Base-by-base conservation (phyloP, 1,140 invertebrate species). In the Camponotus vicinus region DNA sequence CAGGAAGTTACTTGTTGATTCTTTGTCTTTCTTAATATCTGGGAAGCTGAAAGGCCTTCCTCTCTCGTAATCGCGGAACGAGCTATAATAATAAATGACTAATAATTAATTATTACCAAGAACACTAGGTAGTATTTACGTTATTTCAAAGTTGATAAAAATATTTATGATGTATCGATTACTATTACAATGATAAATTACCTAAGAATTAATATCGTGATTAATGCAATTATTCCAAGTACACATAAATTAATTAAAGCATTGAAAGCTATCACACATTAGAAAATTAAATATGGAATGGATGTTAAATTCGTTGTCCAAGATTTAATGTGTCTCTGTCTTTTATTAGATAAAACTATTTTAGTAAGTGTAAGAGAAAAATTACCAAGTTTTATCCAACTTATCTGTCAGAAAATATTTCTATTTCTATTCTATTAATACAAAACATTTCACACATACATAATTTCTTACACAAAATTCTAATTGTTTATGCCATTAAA, bases 1-100 rank as follows among this genome's bases (percentile, higher is more conserved):
- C 40, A 63, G 69, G 79, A 83, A 83, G 69, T 83, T 83, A 71
- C 79, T 37, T 73, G 69, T n/a, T 57, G 40, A 83, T 75, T 75
- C 69, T 73, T 83, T 83, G 79, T 83, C 79, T 75, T 61, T 83
- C 79, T 75, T 67, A 63, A 83, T 73, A 34, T 21, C 27, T 52
- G 5, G 15, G 13, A 63, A 32, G 55, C 32, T 82, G 55, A 15
- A 45, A 82, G 77, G 5, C 18, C 18, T 42, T 21, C 34, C 40
- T 42, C 32, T 18, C 13, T 32, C 45, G 34, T 42, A 5, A 7
- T 32, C 27, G 45, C 21, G n/a, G 2, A 2, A 32, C 55, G 27
- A 49, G 67, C 40, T 73, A 49, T 49, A 49, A 49, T 52, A 83
- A 75, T 83, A 73, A 83, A 49, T 42, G 69, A 73, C 70, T 63